Base-by-base conservation (phyloP, 2,113 vertebrate species). In the Otolemur garnettii region DNA sequence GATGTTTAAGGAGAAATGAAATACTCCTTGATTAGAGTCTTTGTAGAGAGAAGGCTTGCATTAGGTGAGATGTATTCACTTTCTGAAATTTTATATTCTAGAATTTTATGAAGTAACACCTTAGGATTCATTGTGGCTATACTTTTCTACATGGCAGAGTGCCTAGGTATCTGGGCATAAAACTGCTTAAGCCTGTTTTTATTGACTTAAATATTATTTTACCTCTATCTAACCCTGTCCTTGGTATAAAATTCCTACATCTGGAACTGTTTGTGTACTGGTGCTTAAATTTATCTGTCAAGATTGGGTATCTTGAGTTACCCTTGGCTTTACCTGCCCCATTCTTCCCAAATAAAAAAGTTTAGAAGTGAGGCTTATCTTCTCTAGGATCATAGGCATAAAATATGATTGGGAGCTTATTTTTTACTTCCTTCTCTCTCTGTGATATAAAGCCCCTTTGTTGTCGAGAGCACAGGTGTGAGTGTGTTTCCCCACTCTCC, bases 201-300 rank as follows among this genome's bases (percentile, higher is more conserved):
- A 33, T 71, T 64, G 5, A 30, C 21, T 93, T 87, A 90, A 74
- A 71, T 84, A 50, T 28, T 42, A 69, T 66, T 93, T 13, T 30
- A 18, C 59, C 15, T 96, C 84, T 64, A 17, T 77, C 35, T 91
- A 66, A n/a, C 55, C 55, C 22, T 88, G 11, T 72, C 68, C 33
- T 79, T 86, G 68, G 24, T 72, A 1, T 97, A 66, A 96, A 90
- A 90, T 90, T 92, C 42, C 38, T 92, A 30, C n/a, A 35, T 64
- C 19, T 71, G 18, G 64, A 90, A 90, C 28, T 81, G 22, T 75
- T 64, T 85, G 6, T 60, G 6, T 8, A 15, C 59, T 18, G 21
- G 42, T 84, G 24, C 26, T 91, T 93, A 90, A 83, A 62, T 85
- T 53, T 91, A 57, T 59, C 22, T 94, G 45, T 45, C 30, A 89